Conservation (phyloP, 2,888 invertebrate genomes). For the Drosophila longiperda region DNA sequence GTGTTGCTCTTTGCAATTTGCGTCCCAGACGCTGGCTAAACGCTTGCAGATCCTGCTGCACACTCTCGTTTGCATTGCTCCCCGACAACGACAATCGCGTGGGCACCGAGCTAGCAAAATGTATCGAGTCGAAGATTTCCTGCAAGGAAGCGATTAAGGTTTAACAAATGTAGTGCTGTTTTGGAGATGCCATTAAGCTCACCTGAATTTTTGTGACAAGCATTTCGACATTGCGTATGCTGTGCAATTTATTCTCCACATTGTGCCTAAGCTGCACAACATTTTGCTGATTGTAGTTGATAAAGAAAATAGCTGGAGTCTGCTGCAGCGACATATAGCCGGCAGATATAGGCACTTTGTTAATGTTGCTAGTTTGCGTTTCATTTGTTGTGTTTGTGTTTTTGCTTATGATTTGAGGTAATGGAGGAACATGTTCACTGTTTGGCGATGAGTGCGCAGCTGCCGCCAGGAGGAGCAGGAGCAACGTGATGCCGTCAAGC, state of each 20-base stretch:
- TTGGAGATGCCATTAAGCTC: neutral
- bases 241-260: conserved; percentile 79
- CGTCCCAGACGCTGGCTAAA: conserved; percentile 78
- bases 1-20: conserved; percentile 81
- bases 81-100: conserved; percentile 32
- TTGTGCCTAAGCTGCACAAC: conserved; percentile 79
- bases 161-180: rapidly evolving
- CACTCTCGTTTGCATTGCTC: conserved; percentile 37
- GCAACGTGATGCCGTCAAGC: conserved; percentile 38
- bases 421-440: conserved; percentile 73
- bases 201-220: conserved; percentile 84
- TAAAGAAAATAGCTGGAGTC: conserved; percentile 66
- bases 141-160: conserved; percentile 31
- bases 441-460: conserved; percentile 40
- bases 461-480: conserved; percentile 53
- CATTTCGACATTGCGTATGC: conserved; percentile 83
- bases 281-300: conserved; percentile 80
- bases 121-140: conserved; percentile 85
- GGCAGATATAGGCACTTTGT: conserved; percentile 79
- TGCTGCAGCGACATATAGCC: conserved; percentile 61
- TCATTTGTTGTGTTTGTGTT: conserved; percentile 52
- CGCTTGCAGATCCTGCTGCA: conserved; percentile 73
- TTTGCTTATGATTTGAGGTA: conserved; percentile 74
- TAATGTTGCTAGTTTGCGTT: conserved; percentile 59
- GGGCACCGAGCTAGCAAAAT: conserved; percentile 64